phyloP scores from a whole-genome alignment of 1,140 invertebrate species.

The Periplaneta americana region DNA sequence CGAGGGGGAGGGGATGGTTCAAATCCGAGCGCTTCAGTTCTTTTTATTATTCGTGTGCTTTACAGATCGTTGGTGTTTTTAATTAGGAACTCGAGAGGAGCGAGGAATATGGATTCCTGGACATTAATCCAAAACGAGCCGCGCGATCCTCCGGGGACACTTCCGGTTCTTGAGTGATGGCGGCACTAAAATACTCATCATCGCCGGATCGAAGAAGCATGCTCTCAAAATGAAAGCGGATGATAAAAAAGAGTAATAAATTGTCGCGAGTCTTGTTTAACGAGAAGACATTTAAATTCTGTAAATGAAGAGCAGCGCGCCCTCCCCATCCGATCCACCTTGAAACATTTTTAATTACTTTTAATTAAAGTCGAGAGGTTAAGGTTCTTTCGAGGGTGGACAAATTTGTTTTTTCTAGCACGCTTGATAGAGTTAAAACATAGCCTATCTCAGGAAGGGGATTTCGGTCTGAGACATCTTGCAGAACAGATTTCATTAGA shows the following conservation, averaged over 20 bases:
- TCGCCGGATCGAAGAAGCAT: neutral
- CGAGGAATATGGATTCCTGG: neutral
- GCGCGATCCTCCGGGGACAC: neutral
- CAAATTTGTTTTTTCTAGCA: no score
- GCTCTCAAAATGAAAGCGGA: neutral
- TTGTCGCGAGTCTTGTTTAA: neutral
- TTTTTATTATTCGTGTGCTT: neutral
- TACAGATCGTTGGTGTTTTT: constrained; percentile 3
- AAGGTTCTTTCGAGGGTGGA: no score
- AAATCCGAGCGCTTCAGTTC: neutral
- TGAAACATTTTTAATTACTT: no score
- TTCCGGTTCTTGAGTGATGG: neutral
- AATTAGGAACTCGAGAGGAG: neutral
- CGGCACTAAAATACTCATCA: neutral
- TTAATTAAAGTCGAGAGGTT: no score
- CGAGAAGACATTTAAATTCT: neutral
- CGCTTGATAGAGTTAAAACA: no score
- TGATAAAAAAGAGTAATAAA: neutral
- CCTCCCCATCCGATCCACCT: neutral
- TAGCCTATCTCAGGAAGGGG: no score
- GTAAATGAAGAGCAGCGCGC: neutral
- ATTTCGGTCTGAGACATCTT: no score
- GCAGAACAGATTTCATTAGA: no score
- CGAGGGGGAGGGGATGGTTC: neutral
- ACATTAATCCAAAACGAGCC: neutral